A percentile compares a stretch with the other conserved stretches of the same genome.
These are phyloP conservation scores for Magallana gigas DNA, from an alignment of 1,140 invertebrate species.

Conservation along the genomic window DNA sequence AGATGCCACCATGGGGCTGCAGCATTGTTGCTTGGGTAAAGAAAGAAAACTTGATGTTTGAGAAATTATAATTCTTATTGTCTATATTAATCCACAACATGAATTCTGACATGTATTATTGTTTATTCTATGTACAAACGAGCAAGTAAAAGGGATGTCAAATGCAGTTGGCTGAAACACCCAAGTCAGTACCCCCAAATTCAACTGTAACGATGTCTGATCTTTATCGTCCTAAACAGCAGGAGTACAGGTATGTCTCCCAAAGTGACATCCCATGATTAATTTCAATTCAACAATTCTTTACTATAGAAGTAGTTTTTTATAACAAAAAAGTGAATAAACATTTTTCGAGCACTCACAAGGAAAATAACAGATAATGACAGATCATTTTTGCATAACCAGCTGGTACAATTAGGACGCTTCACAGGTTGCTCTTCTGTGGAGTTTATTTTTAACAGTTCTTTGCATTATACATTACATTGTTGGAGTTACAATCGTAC, in stretches of 20 bases:
- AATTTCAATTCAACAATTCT: no score
- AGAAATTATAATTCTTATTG: neutral
- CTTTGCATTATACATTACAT: no score
- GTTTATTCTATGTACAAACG: no score
- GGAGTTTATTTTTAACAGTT: neutral
- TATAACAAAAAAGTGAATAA: neutral
- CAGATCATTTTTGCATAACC: neutral
- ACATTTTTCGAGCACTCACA: neutral
- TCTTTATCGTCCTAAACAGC: constrained; percentile 44
- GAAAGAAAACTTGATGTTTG: neutral
- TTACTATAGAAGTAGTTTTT: no score
- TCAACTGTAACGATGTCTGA: constrained; percentile 38
- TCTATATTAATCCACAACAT: neutral
- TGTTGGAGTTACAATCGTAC: no score
- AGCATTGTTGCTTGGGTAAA: constrained; percentile 42
- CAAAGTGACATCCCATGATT: no score
- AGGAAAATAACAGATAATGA: constrained; percentile 1
- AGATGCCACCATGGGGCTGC: constrained; percentile 44
- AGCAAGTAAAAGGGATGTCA: no score
- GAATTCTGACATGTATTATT: no score
- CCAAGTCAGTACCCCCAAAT: constrained; percentile 51
- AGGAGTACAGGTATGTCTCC: constrained; percentile 40
- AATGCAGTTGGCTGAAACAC: no score
- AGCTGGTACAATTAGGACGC: constrained; percentile 33
- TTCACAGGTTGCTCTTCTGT: constrained; percentile 32